phyloP scores from a whole-genome alignment of 53 echinoderm and acorn worm genomes.

The Hippasteria phrygiana region DNA sequence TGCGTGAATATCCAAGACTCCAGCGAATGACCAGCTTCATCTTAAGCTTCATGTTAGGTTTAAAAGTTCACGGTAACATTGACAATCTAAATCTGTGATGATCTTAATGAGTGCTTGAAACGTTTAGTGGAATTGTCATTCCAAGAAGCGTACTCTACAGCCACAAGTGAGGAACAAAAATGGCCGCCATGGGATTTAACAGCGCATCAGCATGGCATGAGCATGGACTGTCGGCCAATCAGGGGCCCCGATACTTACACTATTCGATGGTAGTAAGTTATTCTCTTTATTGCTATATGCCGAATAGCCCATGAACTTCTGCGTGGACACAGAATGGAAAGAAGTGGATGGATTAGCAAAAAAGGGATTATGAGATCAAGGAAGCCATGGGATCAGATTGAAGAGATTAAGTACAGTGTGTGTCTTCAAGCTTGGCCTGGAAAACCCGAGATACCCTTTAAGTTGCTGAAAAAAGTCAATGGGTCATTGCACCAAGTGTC shows the following conservation, averaged over 20 bases:
- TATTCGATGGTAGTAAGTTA: slow-evolving; percentile 68
- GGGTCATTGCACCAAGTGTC: no score
- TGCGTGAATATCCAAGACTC: no score
- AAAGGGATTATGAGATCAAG: background rate
- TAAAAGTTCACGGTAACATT: no score
- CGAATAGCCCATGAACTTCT: slow-evolving; percentile 96
- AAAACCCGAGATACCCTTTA: no score
- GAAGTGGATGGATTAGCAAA: slow-evolving; percentile 54
- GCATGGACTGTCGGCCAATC: background rate
- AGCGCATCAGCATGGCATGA: slow-evolving; percentile 9
- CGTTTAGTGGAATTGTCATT: background rate
- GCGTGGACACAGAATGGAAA: slow-evolving; percentile 56
- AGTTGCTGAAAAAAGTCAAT: no score
- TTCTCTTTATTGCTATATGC: slow-evolving; percentile 85
- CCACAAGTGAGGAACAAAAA: slow-evolving; percentile 3
- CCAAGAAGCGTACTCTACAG: background rate
- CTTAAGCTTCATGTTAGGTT: no score
- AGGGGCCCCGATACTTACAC: slow-evolving; percentile 79
- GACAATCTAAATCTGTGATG: no score
- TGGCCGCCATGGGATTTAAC: slow-evolving; percentile 38
- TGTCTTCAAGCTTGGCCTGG: no score
- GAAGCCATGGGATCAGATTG: background rate
- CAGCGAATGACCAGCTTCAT: no score
- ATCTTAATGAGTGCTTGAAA: background rate
- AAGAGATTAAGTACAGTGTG: background rate